Evolutionary conservation across 2,797 vertebrate genomes (phyloP).

Genomic region (Australoheros facetus): DNA sequence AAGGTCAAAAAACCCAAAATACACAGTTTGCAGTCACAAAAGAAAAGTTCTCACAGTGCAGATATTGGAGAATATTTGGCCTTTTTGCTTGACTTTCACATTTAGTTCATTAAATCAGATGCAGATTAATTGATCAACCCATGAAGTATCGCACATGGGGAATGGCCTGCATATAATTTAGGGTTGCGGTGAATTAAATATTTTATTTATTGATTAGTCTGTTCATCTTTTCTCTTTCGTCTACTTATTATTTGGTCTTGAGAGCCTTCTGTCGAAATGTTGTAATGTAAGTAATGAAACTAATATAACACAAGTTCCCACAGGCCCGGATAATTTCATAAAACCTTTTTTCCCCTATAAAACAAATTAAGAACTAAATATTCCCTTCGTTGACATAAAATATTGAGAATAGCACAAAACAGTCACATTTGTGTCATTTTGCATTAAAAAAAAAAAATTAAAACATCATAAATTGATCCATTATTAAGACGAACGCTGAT

Average conservation of each 20-base stretch:
- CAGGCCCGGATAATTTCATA: background rate
- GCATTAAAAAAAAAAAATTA: background rate
- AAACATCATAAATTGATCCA: slow-evolving; percentile 5
- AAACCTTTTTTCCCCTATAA: background rate
- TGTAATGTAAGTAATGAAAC: background rate
- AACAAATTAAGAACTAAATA: background rate
- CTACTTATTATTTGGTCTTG: background rate
- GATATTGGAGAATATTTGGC: background rate
- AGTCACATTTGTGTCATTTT: background rate
- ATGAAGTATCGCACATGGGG: background rate
- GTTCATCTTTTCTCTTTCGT: background rate
- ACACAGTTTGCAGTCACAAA: background rate
- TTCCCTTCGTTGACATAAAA: background rate
- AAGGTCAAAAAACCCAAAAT: background rate
- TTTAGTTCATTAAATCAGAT: background rate
- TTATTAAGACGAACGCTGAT: background rate
- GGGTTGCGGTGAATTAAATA: background rate
- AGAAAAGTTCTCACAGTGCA: background rate
- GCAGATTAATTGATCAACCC: background rate
- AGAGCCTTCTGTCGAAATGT: background rate
- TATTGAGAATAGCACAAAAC: background rate
- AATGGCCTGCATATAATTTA: background rate
- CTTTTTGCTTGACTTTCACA: background rate
- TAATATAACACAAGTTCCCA: background rate
- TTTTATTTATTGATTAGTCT: background rate